phyloP scores from a whole-genome alignment of 2,113 vertebrate genomes.

The Chloropsis cyanopogon region DNA sequence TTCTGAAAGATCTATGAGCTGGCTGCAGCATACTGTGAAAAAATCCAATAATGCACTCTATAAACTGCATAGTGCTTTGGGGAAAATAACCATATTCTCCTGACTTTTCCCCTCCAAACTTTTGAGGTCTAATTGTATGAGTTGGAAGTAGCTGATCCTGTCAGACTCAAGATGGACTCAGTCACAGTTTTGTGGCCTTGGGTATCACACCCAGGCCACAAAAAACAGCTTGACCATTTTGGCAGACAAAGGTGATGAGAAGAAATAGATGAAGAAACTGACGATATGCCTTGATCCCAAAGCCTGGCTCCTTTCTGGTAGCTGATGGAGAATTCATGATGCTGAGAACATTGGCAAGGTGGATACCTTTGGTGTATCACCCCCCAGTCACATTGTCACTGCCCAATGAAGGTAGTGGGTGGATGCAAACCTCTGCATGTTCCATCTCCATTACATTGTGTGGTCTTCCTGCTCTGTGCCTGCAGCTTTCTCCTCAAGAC shows the following conservation, averaged over 20 bases:
- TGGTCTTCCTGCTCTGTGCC: not conserved
- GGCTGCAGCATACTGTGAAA: not conserved
- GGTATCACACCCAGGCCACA: not conserved
- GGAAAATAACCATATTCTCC: not conserved
- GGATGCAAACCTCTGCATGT: not conserved
- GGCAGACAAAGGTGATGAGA: not conserved
- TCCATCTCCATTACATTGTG: not conserved
- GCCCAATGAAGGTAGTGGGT: not conserved
- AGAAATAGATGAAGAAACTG: not conserved
- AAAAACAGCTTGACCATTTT: not conserved
- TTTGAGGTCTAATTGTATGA: not conserved
- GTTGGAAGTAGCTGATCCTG: not conserved
- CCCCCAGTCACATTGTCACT: fast-evolving
- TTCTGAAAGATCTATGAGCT: not conserved
- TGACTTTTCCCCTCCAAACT: not conserved
- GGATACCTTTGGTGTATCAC: not conserved
- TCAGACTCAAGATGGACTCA: not conserved
- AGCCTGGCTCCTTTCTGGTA: not conserved
- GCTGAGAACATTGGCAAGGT: not conserved
- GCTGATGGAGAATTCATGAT: not conserved
- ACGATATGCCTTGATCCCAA: not conserved
- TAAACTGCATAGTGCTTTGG: not conserved
- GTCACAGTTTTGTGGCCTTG: not conserved
- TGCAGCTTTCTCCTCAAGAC: not conserved
- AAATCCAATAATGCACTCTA: not conserved